Conservation (phyloP, 2,888 invertebrate species). For the Himalopsyche tibetana region DNA sequence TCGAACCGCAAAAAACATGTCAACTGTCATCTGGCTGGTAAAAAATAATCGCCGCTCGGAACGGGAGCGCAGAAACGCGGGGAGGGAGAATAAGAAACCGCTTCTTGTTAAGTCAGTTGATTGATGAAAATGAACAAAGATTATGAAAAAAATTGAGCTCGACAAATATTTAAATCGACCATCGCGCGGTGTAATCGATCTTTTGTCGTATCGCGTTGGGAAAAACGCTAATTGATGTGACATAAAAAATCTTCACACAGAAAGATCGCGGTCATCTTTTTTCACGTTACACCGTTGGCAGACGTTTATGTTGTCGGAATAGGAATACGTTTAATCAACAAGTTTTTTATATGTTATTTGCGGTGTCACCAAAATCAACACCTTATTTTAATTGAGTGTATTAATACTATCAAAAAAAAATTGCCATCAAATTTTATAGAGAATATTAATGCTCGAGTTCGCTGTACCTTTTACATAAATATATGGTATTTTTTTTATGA, state of each 20-base stretch:
- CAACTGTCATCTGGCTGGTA: conserved; percentile 62
- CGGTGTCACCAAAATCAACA: too few species aligned
- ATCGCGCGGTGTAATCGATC: conserved; percentile 23
- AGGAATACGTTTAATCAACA: background rate
- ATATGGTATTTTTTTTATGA: too few species aligned
- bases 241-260: conserved; percentile 15
- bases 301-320: background rate
- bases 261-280: conserved; percentile 6
- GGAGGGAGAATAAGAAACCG: conserved; percentile 11
- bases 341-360: background rate
- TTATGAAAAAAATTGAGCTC: conserved; percentile 17
- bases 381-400: too few species aligned
- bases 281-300: background rate
- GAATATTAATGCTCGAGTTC: too few species aligned
- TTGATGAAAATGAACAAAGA: conserved; percentile 43
- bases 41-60: conserved; percentile 57
- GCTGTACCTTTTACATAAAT: too few species aligned
- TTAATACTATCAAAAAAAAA: too few species aligned
- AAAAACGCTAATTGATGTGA: conserved; percentile 30
- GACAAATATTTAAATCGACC: conserved; percentile 31
- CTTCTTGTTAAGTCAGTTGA: conserved; percentile 39
- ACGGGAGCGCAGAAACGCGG: conserved; percentile 50
- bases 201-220: conserved; percentile 12
- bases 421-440: too few species aligned
- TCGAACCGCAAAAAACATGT: conserved; percentile 63